Percentiles rank a stretch among this genome's conserved stretches.
Evolutionary conservation across 2,888 invertebrate genomes (phyloP).

Genomic region (Acanthococcus lagerstroemiae): DNA sequence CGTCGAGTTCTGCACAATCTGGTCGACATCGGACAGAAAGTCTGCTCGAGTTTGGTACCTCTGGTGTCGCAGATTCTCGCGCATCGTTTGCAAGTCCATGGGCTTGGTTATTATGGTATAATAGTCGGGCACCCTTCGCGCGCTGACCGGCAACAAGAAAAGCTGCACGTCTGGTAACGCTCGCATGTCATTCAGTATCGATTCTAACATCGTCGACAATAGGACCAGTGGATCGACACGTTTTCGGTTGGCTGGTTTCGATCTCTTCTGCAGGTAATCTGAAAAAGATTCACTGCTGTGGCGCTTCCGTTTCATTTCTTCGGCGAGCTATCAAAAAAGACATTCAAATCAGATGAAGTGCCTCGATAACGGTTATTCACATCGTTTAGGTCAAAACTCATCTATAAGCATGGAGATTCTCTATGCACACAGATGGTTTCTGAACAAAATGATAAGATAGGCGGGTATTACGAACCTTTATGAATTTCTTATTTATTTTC

Average conservation of each 20-base stretch:
- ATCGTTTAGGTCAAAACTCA: too few species aligned
- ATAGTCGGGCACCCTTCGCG: slow-evolving; percentile 88
- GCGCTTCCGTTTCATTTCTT: slow-evolving; percentile 67
- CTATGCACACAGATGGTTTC: too few species aligned
- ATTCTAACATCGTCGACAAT: slow-evolving; percentile 79
- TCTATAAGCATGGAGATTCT: too few species aligned
- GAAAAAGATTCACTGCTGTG: slow-evolving; percentile 67
- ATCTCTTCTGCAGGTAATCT: slow-evolving; percentile 80
- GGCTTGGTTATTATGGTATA: slow-evolving; percentile 82
- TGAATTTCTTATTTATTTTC: slow-evolving; percentile 72
- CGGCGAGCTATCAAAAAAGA: slow-evolving; percentile 55
- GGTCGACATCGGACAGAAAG: slow-evolving; percentile 88
- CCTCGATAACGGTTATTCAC: background rate
- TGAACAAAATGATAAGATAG: too few species aligned
- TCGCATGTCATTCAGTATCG: slow-evolving; percentile 83
- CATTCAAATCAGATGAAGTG: background rate
- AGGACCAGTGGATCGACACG: slow-evolving; percentile 95
- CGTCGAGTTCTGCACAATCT: slow-evolving; percentile 89
- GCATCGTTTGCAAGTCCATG: slow-evolving; percentile 93
- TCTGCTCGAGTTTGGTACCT: slow-evolving; percentile 89
- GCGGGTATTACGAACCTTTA: too few species aligned
- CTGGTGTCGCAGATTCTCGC: slow-evolving; percentile 76
- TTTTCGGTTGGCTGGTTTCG: slow-evolving; percentile 74
- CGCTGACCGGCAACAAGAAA: slow-evolving; percentile 88
- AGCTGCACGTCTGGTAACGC: slow-evolving; percentile 84